A percentile compares a stretch with the other conserved stretches of the same genome.
phyloP scores from a whole-genome alignment of 23 tunicate species.

The Styela plicata region DNA sequence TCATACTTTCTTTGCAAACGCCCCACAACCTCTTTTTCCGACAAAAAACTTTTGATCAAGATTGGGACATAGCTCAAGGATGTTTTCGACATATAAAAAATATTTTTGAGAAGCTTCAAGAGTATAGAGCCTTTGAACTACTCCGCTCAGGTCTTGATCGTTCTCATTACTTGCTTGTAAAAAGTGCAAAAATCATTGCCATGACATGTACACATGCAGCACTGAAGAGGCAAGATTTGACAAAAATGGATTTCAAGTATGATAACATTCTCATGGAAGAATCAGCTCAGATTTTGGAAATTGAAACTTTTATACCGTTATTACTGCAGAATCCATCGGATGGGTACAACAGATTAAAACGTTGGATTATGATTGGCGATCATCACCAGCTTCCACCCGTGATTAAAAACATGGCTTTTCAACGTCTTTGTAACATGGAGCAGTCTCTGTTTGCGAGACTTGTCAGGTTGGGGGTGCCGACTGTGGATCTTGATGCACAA shows the following conservation, averaged over 20 bases:
- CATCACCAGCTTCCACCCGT: constrained; percentile 99
- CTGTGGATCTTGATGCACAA: constrained; percentile 96
- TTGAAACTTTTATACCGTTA: constrained; percentile 97
- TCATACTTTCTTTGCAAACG: constrained; percentile 61
- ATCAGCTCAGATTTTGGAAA: constrained; percentile 97
- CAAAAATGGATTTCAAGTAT: constrained; percentile 88
- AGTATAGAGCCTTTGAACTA: constrained; percentile 95
- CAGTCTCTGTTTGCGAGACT: constrained; percentile 94
- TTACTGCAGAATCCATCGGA: constrained; percentile 95
- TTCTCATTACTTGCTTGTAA: constrained; percentile 89
- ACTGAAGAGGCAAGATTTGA: constrained; percentile 86
- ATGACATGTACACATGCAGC: constrained; percentile 99
- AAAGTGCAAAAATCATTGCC: constrained; percentile 99
- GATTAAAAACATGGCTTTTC: constrained; percentile 93
- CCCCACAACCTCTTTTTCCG: constrained; percentile 77
- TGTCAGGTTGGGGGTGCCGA: constrained; percentile 94
- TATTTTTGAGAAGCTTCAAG: constrained; percentile 95
- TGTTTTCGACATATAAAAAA: constrained; percentile 93
- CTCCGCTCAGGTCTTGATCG: constrained; percentile 98
- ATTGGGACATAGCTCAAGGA: constrained; percentile 93
- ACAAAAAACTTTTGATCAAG: constrained; percentile 55
- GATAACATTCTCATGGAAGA: constrained; percentile 99
- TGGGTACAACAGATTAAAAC: constrained; percentile 95
- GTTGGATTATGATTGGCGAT: constrained; percentile 99
- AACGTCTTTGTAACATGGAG: constrained; percentile 99